Evolutionary conservation across 1,140 invertebrate genomes (phyloP).

Genomic region (Rhopalosiphum padi): DNA sequence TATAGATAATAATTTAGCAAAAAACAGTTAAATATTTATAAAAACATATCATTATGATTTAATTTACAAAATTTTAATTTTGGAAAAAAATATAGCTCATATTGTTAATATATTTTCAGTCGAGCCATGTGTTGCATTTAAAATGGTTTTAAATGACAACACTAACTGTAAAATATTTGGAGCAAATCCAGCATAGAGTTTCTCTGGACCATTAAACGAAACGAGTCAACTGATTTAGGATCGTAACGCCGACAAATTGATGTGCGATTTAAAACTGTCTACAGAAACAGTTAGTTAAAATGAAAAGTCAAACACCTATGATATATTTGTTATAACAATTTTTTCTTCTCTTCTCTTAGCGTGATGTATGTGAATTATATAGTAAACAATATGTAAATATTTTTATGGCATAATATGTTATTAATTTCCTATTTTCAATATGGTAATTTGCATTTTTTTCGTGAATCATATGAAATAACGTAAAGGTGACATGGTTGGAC

Average conservation of each 20-base stretch:
- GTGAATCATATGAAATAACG: neutral
- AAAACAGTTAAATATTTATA: no score
- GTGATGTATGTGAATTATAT: neutral
- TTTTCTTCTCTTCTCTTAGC: neutral
- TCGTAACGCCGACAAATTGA: conserved; percentile 39
- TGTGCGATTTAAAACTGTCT: conserved; percentile 10
- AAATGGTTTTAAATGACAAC: conserved; percentile 17
- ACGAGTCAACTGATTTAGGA: conserved; percentile 28
- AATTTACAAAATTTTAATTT: neutral
- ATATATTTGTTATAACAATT: neutral
- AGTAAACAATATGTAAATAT: neutral
- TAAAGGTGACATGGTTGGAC: neutral
- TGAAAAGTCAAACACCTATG: neutral
- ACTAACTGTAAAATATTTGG: neutral
- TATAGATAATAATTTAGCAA: no score
- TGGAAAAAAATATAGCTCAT: neutral
- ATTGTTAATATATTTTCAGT: neutral
- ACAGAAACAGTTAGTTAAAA: neutral
- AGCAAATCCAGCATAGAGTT: neutral
- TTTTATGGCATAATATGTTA: neutral
- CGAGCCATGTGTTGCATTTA: neutral
- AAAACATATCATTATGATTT: neutral
- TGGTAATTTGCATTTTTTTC: neutral
- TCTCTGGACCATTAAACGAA: neutral
- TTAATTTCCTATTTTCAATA: neutral